Evolutionary conservation across 2,797 vertebrate species (phyloP), one percentile per base, ranked within the genome.

Genomic region (Micropoecilia bifurca): DNA sequence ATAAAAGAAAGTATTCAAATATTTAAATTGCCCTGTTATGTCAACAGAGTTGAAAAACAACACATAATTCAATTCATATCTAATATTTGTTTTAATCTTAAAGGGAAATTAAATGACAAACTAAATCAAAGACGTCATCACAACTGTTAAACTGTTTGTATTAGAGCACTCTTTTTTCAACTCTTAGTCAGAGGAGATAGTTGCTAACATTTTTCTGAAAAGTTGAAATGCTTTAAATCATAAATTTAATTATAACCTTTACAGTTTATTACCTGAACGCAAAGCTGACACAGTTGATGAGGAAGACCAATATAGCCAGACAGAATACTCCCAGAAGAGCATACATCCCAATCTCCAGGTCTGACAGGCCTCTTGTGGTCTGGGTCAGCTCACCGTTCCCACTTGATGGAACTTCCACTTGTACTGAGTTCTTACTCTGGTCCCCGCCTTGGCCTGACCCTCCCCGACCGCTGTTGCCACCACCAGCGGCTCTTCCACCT

Each of bases 271-370:
- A 95, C 94, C 97, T 98, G 96, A 98, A 98, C 39, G 98, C 97
- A 79, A 99, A 99, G 13, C 97, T 98, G 93, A 98, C 97, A 2
- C 98, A 99, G 96, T 99, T 99, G 92, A 97, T 98, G 84, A 99
- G 94, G 93, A 99, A 99, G 89, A 99, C 98, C 82, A 99, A 89
- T 91, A 99, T 99, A 79, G 98, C 98, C 77, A 99, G 94, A 90
- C 98, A 99, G 94, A 99, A 99, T 41, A 99, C 98, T 0, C 98
- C 97, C 25, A 99, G 94, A 76, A 99, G 97, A 1, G 98, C 98
- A 0, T 99, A 99, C 98, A 99, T 99, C 88, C 98, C 98, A 0
- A 99, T 99, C 95, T 99, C 98, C 84, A 99, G 88, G 91, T 99
- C 98, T 0, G 97, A 97, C 43, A 99, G 90, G 7, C 98, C 98